phyloP scores from a whole-genome alignment of 1,140 invertebrate genomes.

The Calephelis nemesis region DNA sequence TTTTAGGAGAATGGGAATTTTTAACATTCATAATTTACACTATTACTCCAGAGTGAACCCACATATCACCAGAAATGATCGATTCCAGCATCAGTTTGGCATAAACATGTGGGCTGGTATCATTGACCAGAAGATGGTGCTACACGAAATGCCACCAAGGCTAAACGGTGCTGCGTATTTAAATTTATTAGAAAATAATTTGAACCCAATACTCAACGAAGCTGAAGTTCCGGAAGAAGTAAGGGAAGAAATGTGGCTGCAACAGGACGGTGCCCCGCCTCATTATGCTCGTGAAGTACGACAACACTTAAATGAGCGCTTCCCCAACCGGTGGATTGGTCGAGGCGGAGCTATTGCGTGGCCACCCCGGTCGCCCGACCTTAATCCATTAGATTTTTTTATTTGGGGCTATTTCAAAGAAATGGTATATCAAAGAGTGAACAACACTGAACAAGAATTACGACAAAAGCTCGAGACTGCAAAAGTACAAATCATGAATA shows the following conservation, averaged over 20 bases:
- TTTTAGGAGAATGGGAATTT: conserved; percentile 27
- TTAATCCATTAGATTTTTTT: conserved; percentile 63
- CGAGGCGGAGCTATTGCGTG: conserved; percentile 52
- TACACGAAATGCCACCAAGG: conserved; percentile 22
- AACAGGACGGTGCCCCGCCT: conserved; percentile 31
- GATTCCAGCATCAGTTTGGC: conserved; percentile 23
- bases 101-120: conserved; percentile 24
- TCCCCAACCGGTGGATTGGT: conserved; percentile 57
- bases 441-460: conserved; percentile 27
- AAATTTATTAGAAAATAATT: conserved; percentile 25
- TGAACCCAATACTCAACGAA: conserved; percentile 21
- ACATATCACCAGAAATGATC: conserved; percentile 24
- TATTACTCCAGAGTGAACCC: conserved; percentile 17
- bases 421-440: conserved; percentile 37
- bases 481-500: conserved; percentile 21
- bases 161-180: conserved; percentile 24
- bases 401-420: conserved; percentile 55
- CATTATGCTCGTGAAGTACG: conserved; percentile 41
- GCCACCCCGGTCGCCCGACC: conserved; percentile 64
- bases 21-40: conserved; percentile 22
- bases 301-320: conserved; percentile 43
- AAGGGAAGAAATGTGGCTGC: conserved; percentile 25
- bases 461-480: conserved; percentile 27
- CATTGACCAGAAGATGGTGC: conserved; percentile 22
- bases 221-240: conserved; percentile 21